phyloP scores from a whole-genome alignment of 2,888 invertebrate species.

The Tinea trinotella region DNA sequence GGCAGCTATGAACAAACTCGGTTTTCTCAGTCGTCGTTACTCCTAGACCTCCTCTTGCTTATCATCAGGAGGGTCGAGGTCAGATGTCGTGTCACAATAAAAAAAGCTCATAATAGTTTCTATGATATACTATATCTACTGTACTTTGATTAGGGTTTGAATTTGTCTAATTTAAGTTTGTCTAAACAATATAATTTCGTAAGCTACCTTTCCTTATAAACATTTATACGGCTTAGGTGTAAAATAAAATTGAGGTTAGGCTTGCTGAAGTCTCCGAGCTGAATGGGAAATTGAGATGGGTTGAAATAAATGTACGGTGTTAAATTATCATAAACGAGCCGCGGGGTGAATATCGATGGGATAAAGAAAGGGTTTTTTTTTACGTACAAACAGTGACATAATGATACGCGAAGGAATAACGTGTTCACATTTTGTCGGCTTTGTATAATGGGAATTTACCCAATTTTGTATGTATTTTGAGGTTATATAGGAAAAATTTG shows the following conservation, averaged over 20 bases:
- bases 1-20: too few species aligned
- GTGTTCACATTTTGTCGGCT: constrained; percentile 1
- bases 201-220: background rate
- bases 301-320: constrained; percentile 11
- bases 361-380: background rate
- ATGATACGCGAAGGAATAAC: background rate
- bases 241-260: background rate
- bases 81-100: too few species aligned
- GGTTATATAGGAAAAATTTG: too few species aligned
- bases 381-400: constrained; percentile 1
- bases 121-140: too few species aligned
- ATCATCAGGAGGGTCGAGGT: too few species aligned
- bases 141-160: too few species aligned
- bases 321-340: constrained; percentile 12
- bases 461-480: background rate
- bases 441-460: background rate
- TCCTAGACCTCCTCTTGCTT: too few species aligned
- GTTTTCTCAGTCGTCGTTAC: too few species aligned
- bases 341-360: constrained; percentile 10
- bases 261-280: background rate
- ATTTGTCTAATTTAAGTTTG: background rate
- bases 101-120: too few species aligned
- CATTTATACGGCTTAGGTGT: background rate
- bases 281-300: constrained; percentile 10
- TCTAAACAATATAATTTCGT: background rate